Percentiles rank a stretch among this genome's conserved stretches.
These are phyloP conservation scores for Papilio aristodemus DNA, from an alignment of 1,140 invertebrate genomes.

Conservation along the genomic window DNA sequence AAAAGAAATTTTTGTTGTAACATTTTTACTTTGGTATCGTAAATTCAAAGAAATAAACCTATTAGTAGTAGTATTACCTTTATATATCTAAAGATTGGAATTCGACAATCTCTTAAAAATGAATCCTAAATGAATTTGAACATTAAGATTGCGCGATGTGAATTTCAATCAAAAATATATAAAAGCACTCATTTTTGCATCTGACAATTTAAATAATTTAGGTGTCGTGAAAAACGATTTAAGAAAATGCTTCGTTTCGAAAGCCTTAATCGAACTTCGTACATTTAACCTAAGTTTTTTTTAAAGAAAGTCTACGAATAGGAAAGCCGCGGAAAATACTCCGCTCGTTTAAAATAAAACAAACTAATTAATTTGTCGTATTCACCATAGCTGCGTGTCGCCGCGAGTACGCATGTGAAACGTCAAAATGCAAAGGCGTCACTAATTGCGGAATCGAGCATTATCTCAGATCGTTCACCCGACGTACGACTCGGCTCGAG, in stretches of 20 bases:
- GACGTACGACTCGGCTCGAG: conserved; percentile 42
- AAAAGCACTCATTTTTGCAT: too few relatives aligned
- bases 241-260: too few relatives aligned
- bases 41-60: background rate
- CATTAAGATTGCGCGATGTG: too few relatives aligned
- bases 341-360: background rate
- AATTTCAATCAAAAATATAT: background rate
- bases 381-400: conserved; percentile 6
- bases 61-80: too few relatives aligned
- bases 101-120: background rate
- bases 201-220: too few relatives aligned
- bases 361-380: conserved; percentile 4
- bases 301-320: background rate
- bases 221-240: too few relatives aligned
- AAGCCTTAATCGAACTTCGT: too few relatives aligned
- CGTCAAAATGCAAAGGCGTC: conserved; percentile 40
- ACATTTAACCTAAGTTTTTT: too few relatives aligned
- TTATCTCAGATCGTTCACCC: conserved; percentile 45
- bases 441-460: conserved; percentile 43
- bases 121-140: background rate
- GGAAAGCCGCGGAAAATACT: background rate
- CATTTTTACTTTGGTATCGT: background rate
- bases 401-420: conserved; percentile 2
- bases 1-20: background rate
- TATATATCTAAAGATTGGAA: background rate